Base-by-base conservation (phyloP, 1,140 invertebrate genomes). In the Drosophila azteca region DNA sequence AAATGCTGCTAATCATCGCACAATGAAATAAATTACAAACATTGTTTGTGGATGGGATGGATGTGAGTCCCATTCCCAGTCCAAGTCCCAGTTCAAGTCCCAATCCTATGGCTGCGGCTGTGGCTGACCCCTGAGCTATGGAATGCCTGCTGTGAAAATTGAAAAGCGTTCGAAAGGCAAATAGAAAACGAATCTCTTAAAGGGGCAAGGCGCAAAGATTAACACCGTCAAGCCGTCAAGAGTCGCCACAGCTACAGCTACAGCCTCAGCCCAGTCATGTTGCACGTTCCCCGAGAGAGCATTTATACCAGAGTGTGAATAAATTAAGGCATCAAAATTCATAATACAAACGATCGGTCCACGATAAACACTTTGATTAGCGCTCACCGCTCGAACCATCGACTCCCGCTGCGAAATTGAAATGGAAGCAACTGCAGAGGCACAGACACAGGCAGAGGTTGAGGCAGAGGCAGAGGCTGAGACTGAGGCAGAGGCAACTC, bases 1-100 rank as follows among this genome's bases (percentile, higher is more conserved):
- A 88, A 88, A 89, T 89, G 84, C 77, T 89, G 83, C 83, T 88
- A 88, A 88, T 88, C 83, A 88, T 88, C 77, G 79, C 52, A 88
- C 83, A 88, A 88, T 89, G 84, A 88, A 88, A 88, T 88, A 88
- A 88, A 88, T 88, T 89, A 88, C 79, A 89, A 89, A 88, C 84
- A 88, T 88, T 88, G 82, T 87, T 83, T 65, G 76, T 39, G 45
- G 24, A 13, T 20, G 17, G 17, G 17, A 20, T 57, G 53, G 58
- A 61, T 49, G 58, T 44, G 50, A 48, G 48, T 41, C 50, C 15
- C 31, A 31, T 7, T 31, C 2, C 31, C 1, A 13, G 9, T 6
- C 24, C 22, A 22, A 31, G 22, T 49, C 2, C 31, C 1, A 13
- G 9, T 6, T 15, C 22, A 22, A 31, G 22, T 49, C 39, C 22